Base-by-base conservation (phyloP, 2,888 invertebrate species). In the Cerastoderma edule region DNA sequence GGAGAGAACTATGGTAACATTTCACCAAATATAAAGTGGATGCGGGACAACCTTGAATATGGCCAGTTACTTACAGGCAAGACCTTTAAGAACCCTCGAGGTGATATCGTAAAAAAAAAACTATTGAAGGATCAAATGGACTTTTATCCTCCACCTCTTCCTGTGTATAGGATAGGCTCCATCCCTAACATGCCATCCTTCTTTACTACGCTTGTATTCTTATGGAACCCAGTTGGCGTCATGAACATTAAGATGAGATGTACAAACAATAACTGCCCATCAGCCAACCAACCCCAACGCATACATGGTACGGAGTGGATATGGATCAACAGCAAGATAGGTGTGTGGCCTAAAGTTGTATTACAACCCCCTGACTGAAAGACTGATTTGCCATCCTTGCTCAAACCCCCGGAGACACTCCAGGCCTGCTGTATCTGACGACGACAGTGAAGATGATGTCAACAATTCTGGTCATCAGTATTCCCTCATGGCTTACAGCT, bases 231-330 rank as follows among this genome's bases (percentile, higher is more conserved):
- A 1, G 22, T 64, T 10, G 64, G 64, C 44, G 64, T 64, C 10
- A 39, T 64, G 64, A 32, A 64, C n/a, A 44, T 44, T 8, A 39
- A 64, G 44, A 35, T 64, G 8, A 64, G n/a, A 22, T 64, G 64
- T 44, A 35, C 64, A 35, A 64, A 64, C 64, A 64, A 39, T n/a
- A 39, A 64, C 64, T 64, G 64, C 44, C 64, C 64, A 10, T 32
- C 64, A 22, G 39, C 64, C 22, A n/a, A n/a, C n/a, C n/a, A n/a
- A n/a, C n/a, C n/a, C n/a, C n/a, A 44, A 64, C 24, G 19, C 44
- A 33, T 64, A n/a, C 44, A 16, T 64, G 16, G 44, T 39, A 24
- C 6, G 64, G 64, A 32, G 44, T n/a, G 33, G 64, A 27, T 54
- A 54, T 54, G 27, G 56, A 24, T 54, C 27, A 24, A 54, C 22